Evolutionary conservation across 1,140 invertebrate genomes (phyloP).

Genomic region (Bombus turneri): DNA sequence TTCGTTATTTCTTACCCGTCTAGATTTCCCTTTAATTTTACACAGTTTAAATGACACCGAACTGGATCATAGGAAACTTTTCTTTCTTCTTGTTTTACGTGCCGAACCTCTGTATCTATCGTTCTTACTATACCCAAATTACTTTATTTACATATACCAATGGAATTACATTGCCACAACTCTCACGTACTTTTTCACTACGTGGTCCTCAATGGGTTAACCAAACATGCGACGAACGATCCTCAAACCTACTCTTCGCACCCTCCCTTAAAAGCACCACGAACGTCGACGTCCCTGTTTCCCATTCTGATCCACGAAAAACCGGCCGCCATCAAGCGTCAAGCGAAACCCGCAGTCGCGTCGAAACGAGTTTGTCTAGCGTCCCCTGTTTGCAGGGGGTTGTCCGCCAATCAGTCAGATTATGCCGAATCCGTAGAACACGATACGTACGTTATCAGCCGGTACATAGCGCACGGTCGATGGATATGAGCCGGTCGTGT

Average conservation of each 20-base stretch:
- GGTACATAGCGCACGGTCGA: slow-evolving; percentile 53
- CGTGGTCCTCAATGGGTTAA: neutral
- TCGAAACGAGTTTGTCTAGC: slow-evolving; percentile 21
- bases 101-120: too few species aligned
- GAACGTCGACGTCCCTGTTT: neutral
- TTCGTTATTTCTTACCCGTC: neutral
- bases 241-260: neutral
- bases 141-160: too few species aligned
- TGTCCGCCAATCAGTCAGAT: slow-evolving; percentile 66
- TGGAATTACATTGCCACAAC: neutral
- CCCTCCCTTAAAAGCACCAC: neutral
- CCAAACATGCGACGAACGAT: neutral
- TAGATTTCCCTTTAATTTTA: neutral
- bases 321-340: neutral
- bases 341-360: slow-evolving; percentile 10
- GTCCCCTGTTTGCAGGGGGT: slow-evolving; percentile 1
- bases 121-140: too few species aligned
- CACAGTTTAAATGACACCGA: too few species aligned
- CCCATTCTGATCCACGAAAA: slow-evolving; percentile 4
- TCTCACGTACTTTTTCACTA: neutral
- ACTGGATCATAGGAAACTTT: too few species aligned
- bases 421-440: slow-evolving; percentile 63
- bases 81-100: too few species aligned
- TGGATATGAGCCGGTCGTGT: slow-evolving; percentile 51
- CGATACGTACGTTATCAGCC: slow-evolving; percentile 61